Conservation (phyloP, 2,797 vertebrate genomes). For the Scolopax bukidnonensis region DNA sequence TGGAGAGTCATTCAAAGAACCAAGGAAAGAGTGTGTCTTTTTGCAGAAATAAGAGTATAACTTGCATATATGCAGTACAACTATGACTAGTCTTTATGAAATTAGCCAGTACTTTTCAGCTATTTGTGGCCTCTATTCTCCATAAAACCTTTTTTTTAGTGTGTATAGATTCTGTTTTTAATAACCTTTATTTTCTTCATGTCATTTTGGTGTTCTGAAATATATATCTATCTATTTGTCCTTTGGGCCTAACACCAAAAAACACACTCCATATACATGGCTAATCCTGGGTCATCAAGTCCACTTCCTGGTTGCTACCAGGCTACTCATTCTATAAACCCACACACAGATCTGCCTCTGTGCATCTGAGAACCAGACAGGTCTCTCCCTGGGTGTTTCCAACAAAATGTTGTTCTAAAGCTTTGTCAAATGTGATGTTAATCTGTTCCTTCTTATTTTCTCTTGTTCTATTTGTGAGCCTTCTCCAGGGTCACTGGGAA, state of each 20-base stretch:
- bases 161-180: neutral
- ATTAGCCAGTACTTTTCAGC: neutral
- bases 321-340: neutral
- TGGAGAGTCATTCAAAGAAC: neutral
- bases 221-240: neutral
- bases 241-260: neutral
- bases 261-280: accelerated
- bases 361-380: neutral
- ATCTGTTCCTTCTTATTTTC: neutral
- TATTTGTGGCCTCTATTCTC: neutral
- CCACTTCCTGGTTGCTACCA: neutral
- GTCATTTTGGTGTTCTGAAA: neutral
- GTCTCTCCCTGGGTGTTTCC: neutral
- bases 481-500: neutral
- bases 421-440: neutral
- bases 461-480: neutral
- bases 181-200: accelerated
- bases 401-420: neutral
- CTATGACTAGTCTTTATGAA: neutral
- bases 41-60: neutral
- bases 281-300: neutral
- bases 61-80: neutral
- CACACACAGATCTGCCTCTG: neutral
- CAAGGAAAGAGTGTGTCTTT: neutral
- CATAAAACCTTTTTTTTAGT: accelerated